Percentiles rank a stretch among this genome's conserved stretches.
These are phyloP conservation scores for Diaperis boleti DNA, from an alignment of 2,888 invertebrate genomes.

Conservation along the genomic window DNA sequence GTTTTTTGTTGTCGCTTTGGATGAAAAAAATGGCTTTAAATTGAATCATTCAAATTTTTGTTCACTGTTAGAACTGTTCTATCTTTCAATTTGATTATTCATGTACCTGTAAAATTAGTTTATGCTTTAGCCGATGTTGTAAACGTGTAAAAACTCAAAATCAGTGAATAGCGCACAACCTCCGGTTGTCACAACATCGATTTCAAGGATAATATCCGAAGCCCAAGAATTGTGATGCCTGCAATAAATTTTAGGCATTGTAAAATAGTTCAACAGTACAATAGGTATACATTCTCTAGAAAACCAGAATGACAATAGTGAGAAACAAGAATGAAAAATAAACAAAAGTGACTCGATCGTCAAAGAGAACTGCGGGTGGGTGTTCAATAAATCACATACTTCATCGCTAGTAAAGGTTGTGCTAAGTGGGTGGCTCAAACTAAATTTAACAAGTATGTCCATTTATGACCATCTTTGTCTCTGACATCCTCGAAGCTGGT, in stretches of 20 bases:
- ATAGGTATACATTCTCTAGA: slow-evolving; percentile 47
- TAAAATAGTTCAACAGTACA: slow-evolving; percentile 16
- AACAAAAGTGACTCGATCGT: slow-evolving; percentile 58
- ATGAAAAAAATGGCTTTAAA: too few relatives aligned
- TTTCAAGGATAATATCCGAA: slow-evolving; percentile 42
- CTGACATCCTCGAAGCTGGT: slow-evolving; percentile 45
- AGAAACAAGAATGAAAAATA: slow-evolving; percentile 57
- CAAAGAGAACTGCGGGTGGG: slow-evolving; percentile 61
- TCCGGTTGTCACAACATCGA: slow-evolving; percentile 42
- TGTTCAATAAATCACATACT: slow-evolving; percentile 60
- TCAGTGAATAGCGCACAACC: too few relatives aligned
- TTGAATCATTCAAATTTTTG: too few relatives aligned
- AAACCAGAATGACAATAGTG: slow-evolving; percentile 55
- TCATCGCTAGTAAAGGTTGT: slow-evolving; percentile 55
- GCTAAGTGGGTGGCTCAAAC: slow-evolving; percentile 55
- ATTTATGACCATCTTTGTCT: slow-evolving; percentile 51
- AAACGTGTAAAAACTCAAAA: too few relatives aligned
- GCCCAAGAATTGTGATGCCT: neutral
- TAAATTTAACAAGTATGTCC: slow-evolving; percentile 55
- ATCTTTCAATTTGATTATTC: too few relatives aligned
- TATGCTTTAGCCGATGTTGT: too few relatives aligned
- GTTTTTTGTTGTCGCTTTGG: too few relatives aligned
- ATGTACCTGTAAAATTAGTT: too few relatives aligned
- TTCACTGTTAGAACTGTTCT: too few relatives aligned
- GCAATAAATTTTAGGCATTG: slow-evolving; percentile 31